A percentile compares a stretch with the other conserved stretches of the same genome.
Evolutionary conservation across 2,888 invertebrate genomes (phyloP).

Genomic region (Eupithecia subumbrata): DNA sequence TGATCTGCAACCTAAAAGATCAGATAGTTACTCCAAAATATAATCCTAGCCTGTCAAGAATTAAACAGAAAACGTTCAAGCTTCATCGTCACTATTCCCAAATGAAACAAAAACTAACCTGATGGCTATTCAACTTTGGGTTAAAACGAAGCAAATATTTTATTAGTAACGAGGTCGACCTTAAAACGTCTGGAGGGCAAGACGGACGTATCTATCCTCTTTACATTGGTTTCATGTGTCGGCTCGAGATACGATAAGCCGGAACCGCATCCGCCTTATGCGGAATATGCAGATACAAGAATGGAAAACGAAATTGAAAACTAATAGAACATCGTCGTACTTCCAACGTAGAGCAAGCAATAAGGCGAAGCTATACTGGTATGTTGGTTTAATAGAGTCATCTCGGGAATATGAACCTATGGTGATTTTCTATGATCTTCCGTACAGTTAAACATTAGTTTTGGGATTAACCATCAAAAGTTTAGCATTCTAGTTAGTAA

Average conservation of each 20-base stretch:
- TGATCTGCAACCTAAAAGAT: too few species aligned
- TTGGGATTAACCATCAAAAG: too few species aligned
- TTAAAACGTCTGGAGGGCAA: not conserved
- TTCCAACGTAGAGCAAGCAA: conserved; percentile 8
- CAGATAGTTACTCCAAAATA: too few species aligned
- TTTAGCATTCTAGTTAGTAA: too few species aligned
- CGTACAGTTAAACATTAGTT: too few species aligned
- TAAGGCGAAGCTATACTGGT: not conserved
- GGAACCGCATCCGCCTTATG: not conserved
- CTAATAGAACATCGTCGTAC: conserved; percentile 10
- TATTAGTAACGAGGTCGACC: conserved; percentile 1
- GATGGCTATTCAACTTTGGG: not conserved
- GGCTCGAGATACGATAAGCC: not conserved
- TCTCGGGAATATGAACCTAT: not conserved
- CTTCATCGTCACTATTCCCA: not conserved
- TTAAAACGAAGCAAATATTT: not conserved
- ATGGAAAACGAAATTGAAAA: conserved; percentile 27
- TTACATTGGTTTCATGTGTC: not conserved
- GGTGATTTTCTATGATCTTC: too few species aligned
- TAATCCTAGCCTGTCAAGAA: too few species aligned
- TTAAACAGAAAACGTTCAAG: too few species aligned
- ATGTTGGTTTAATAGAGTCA: not conserved
- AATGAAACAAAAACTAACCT: not conserved
- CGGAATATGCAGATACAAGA: not conserved
- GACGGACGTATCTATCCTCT: not conserved